Conservation (phyloP, 2,888 invertebrate species). For the Brenthis hecate region DNA sequence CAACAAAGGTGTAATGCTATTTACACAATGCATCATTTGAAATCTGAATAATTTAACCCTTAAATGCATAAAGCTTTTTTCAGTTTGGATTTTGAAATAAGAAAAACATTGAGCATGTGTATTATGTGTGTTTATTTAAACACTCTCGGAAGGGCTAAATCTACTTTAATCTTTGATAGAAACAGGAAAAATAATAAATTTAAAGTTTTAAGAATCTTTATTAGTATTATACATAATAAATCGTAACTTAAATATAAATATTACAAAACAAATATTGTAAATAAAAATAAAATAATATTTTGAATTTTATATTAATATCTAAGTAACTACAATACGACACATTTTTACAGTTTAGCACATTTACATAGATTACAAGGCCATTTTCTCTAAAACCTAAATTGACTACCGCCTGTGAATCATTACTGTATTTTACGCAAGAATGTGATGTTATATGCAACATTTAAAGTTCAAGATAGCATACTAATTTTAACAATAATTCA, state of each 20-base stretch:
- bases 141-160: too few relatives aligned
- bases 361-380: conserved; percentile 77
- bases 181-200: neutral
- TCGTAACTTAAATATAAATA: conserved; percentile 67
- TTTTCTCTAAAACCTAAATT: conserved; percentile 47
- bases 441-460: conserved; percentile 39
- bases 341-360: conserved; percentile 71
- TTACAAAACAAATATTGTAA: conserved; percentile 73
- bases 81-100: too few relatives aligned
- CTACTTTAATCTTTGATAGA: too few relatives aligned
- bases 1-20: too few relatives aligned
- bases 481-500: conserved; percentile 33
- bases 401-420: conserved; percentile 41
- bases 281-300: conserved; percentile 62
- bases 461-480: conserved; percentile 17
- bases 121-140: too few relatives aligned
- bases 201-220: conserved; percentile 42
- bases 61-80: too few relatives aligned
- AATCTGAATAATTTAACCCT: too few relatives aligned
- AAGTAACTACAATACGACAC: conserved; percentile 61
- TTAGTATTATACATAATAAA: conserved; percentile 60
- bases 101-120: too few relatives aligned
- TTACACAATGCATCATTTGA: too few relatives aligned
- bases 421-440: conserved; percentile 40
- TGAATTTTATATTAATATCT: conserved; percentile 62